A percentile compares a stretch with the other conserved stretches of the same genome.
Evolutionary conservation across 2,797 vertebrate genomes (phyloP).

Genomic region (Siniperca scherzeri): DNA sequence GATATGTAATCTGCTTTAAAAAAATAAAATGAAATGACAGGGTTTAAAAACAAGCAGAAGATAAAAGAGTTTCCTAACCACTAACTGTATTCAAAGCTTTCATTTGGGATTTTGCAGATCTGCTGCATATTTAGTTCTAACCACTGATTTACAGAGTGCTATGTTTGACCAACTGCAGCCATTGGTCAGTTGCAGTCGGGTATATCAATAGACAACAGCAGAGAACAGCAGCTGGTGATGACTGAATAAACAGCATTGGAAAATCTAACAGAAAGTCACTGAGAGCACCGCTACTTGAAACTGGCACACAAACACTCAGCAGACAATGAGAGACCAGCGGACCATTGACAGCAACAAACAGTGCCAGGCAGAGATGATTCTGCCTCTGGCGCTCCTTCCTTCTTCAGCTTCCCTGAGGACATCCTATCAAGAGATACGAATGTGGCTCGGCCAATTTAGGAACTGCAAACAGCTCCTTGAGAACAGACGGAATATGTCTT

Average conservation of each 20-base stretch:
- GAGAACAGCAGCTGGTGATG: constrained; percentile 63
- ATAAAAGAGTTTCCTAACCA: not conserved
- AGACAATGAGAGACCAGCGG: constrained; percentile 49
- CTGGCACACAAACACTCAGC: constrained; percentile 39
- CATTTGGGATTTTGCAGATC: constrained; percentile 3
- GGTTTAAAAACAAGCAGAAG: not conserved
- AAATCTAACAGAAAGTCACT: constrained; percentile 60
- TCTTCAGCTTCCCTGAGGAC: constrained; percentile 58
- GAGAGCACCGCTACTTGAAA: constrained; percentile 35
- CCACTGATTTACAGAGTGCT: constrained; percentile 35
- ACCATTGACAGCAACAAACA: constrained; percentile 64
- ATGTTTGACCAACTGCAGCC: constrained; percentile 50
- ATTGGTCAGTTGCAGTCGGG: constrained; percentile 28
- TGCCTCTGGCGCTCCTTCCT: constrained; percentile 47
- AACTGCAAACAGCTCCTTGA: constrained; percentile 58
- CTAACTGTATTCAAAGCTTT: constrained; percentile 10
- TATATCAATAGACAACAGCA: constrained; percentile 63
- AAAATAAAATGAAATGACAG: constrained; percentile 11
- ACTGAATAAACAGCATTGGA: constrained; percentile 60
- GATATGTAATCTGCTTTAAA: constrained; percentile 21
- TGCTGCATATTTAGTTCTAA: constrained; percentile 14
- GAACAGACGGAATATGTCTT: constrained; percentile 62
- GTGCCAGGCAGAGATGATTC: constrained; percentile 62
- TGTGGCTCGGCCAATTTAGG: constrained; percentile 62
- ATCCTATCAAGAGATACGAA: constrained; percentile 58